Percentiles rank a stretch among this genome's conserved stretches.
These are phyloP conservation scores for Embidobia sp. DNA, from an alignment of 2,888 invertebrate genomes.

Conservation along the genomic window DNA sequence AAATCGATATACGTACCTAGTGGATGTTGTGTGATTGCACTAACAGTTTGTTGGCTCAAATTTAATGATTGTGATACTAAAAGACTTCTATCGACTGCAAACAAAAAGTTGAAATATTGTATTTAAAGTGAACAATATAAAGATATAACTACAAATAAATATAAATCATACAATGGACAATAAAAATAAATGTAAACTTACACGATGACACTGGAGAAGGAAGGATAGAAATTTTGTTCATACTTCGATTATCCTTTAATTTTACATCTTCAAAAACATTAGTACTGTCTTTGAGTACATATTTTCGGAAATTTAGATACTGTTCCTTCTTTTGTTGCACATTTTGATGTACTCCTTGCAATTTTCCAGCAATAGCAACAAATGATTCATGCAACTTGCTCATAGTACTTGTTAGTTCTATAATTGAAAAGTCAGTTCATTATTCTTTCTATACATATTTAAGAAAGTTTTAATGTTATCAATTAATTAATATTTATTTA, in stretches of 20 bases:
- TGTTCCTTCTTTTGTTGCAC: slow-evolving; percentile 93
- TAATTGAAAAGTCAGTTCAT: too few species aligned
- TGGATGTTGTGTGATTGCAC: slow-evolving; percentile 77
- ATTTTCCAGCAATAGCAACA: slow-evolving; percentile 92
- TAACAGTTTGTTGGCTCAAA: slow-evolving; percentile 59
- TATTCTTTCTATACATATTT: too few species aligned
- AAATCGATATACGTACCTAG: slow-evolving; percentile 74
- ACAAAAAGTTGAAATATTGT: background rate
- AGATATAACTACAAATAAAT: too few species aligned
- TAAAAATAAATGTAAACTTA: too few species aligned
- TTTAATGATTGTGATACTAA: slow-evolving; percentile 29
- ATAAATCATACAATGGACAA: too few species aligned
- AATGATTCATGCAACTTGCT: slow-evolving; percentile 92
- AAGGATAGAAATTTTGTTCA: slow-evolving; percentile 83
- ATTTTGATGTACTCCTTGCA: slow-evolving; percentile 90
- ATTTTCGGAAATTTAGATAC: slow-evolving; percentile 90
- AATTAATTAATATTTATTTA: too few species aligned
- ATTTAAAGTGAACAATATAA: too few species aligned
- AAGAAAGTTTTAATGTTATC: too few species aligned
- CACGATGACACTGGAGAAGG: slow-evolving; percentile 84
- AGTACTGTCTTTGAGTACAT: slow-evolving; percentile 88
- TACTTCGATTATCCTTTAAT: slow-evolving; percentile 71
- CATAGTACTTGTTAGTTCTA: slow-evolving; percentile 90
- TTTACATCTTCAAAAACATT: slow-evolving; percentile 87
- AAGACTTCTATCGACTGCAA: slow-evolving; percentile 41